These are phyloP conservation scores for Meles meles DNA, from an alignment of 2,113 vertebrate genomes.

Conservation along the genomic window DNA sequence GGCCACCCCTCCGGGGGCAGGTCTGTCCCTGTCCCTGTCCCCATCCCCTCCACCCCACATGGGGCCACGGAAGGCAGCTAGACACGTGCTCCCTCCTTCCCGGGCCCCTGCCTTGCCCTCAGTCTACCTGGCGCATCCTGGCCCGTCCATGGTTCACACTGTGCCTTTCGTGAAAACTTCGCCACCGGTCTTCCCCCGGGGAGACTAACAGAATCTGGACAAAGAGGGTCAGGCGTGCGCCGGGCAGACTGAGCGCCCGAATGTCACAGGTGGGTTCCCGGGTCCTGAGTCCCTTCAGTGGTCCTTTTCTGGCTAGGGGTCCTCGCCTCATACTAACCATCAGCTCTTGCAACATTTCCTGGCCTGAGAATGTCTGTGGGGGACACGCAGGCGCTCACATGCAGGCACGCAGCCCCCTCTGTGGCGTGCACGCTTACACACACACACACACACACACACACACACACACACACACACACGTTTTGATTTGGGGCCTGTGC, in stretches of 20 bases:
- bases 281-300: conserved; percentile 27
- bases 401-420: not conserved
- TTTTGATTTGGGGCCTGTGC: conserved; percentile 47
- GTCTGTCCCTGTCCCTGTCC: not conserved
- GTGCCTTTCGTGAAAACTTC: conserved; percentile 76
- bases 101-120: not conserved
- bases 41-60: not conserved
- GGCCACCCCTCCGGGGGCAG: not conserved
- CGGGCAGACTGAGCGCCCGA: conserved; percentile 48
- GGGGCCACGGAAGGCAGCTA: not conserved
- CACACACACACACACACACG: not conserved
- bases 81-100: not conserved
- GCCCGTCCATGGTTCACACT: conserved; percentile 54
- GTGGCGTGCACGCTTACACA: not conserved
- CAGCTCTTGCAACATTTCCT: conserved; percentile 26
- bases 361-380: not conserved
- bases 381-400: not conserved
- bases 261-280: not conserved
- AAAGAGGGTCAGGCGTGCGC: not conserved
- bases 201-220: not conserved
- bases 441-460: not conserved
- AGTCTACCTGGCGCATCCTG: conserved; percentile 44
- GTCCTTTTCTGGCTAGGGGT: conserved; percentile 54
- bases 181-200: not conserved
- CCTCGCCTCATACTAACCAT: not conserved